Conservation (phyloP, 2,797 vertebrate genomes). For the Mastacembelus armatus region DNA sequence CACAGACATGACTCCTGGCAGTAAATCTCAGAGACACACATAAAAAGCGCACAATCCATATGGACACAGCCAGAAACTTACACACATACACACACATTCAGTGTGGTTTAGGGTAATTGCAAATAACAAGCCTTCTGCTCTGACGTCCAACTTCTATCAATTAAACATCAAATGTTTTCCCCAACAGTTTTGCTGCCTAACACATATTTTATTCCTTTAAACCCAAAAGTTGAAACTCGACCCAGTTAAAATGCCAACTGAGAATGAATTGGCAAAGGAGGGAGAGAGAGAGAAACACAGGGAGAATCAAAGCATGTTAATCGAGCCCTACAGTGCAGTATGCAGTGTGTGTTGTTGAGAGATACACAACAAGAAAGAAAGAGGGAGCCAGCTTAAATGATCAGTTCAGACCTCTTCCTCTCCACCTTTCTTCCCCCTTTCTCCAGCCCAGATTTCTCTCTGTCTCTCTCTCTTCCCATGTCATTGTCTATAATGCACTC, state of each 20-base stretch:
- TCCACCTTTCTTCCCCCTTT: conserved; percentile 14
- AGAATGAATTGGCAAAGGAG: conserved; percentile 1
- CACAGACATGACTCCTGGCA: conserved; percentile 15
- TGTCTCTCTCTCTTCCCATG: conserved; percentile 21
- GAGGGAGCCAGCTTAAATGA: conserved; percentile 26
- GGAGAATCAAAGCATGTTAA: conserved; percentile 59
- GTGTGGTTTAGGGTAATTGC: conserved; percentile 46
- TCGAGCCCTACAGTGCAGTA: conserved; percentile 38
- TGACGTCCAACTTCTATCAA: conserved; percentile 63
- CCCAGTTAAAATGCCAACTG: conserved; percentile 37
- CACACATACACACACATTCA: conserved; percentile 9
- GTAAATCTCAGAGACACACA: conserved; percentile 17
- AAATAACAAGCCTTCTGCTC: conserved; percentile 51
- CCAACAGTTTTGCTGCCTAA: conserved; percentile 66
- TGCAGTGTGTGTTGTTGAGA: neutral
- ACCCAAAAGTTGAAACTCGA: conserved; percentile 56
- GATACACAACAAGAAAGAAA: conserved; percentile 22
- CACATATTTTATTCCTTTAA: conserved; percentile 64
- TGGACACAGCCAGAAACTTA: too few relatives aligned
- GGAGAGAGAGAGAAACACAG: conserved; percentile 1
- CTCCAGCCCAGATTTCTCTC: conserved; percentile 26
- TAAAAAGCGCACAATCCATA: neutral
- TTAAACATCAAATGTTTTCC: conserved; percentile 64
- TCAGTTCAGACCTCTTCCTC: conserved; percentile 40
- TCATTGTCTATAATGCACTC: conserved; percentile 69